Percentiles rank a stretch among this genome's conserved stretches.
Evolutionary conservation across 37 sponge, comb jelly and placozoan genomes (phyloP).

Genomic region (Beroe forskalii): DNA sequence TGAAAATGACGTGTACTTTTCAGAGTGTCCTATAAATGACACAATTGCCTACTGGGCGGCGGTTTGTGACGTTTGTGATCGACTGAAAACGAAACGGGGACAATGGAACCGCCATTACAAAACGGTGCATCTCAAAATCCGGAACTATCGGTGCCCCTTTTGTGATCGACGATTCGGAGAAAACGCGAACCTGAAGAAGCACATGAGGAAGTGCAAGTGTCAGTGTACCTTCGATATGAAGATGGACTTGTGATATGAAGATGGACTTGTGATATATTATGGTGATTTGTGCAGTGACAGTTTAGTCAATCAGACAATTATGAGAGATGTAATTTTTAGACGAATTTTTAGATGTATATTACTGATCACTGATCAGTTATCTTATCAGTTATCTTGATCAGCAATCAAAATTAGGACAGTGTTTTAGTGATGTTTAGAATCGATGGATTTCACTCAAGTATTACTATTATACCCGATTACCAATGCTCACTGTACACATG

Average conservation of each 20-base stretch:
- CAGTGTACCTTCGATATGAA: background rate
- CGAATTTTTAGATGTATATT: too few species aligned
- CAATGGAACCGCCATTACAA: slow-evolving; percentile 30
- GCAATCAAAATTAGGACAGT: too few species aligned
- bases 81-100: slow-evolving; percentile 9
- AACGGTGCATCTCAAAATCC: slow-evolving; percentile 53
- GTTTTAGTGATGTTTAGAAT: too few species aligned
- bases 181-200: background rate
- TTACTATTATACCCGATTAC: too few species aligned
- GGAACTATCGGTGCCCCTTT: background rate
- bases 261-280: background rate
- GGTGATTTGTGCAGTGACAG: background rate
- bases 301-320: background rate
- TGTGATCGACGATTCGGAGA: background rate
- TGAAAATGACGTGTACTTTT: too few species aligned
- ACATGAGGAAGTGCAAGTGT: background rate
- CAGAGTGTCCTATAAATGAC: too few species aligned
- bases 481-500: too few species aligned
- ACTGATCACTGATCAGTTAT: too few species aligned
- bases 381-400: too few species aligned
- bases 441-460: too few species aligned
- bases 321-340: too few species aligned
- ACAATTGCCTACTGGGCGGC: too few species aligned
- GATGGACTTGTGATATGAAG: background rate
- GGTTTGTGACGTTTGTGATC: background rate